phyloP scores from a whole-genome alignment of 2,797 vertebrate species.

The Micropoecilia bifurca region DNA sequence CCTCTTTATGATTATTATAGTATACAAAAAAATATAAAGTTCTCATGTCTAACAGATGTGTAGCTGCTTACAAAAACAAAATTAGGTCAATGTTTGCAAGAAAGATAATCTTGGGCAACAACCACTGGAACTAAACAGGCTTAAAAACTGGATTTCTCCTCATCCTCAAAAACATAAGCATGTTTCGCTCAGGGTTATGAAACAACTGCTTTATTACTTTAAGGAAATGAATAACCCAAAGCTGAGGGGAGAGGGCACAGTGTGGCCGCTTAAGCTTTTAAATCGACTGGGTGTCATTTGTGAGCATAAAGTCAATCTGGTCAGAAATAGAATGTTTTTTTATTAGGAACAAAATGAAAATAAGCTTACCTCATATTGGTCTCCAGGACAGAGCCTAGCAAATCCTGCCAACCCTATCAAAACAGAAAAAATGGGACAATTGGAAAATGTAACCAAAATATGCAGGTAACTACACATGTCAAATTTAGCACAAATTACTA shows the following conservation, averaged over 20 bases:
- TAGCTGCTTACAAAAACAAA: background rate
- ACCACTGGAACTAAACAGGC: background rate
- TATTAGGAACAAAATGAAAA: background rate
- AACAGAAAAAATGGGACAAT: background rate
- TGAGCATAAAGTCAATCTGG: background rate
- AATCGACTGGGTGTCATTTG: background rate
- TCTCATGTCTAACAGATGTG: background rate
- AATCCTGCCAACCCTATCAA: slow-evolving; percentile 81
- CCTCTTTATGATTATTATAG: background rate
- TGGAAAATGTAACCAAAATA: background rate
- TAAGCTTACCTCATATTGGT: slow-evolving; percentile 81
- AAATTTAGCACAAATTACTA: background rate
- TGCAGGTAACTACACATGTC: background rate
- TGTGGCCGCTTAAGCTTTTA: background rate
- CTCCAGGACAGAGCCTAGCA: slow-evolving; percentile 83
- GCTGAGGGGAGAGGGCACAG: background rate
- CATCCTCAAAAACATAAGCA: background rate
- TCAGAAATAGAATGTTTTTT: background rate
- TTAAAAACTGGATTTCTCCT: background rate
- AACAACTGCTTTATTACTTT: background rate
- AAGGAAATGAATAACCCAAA: background rate
- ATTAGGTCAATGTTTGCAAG: background rate
- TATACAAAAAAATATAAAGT: background rate
- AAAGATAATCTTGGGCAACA: background rate
- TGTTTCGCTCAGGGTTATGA: background rate